Evolutionary conservation across 2,888 invertebrate genomes (phyloP).

Genomic region (Charanyca ferruginea): DNA sequence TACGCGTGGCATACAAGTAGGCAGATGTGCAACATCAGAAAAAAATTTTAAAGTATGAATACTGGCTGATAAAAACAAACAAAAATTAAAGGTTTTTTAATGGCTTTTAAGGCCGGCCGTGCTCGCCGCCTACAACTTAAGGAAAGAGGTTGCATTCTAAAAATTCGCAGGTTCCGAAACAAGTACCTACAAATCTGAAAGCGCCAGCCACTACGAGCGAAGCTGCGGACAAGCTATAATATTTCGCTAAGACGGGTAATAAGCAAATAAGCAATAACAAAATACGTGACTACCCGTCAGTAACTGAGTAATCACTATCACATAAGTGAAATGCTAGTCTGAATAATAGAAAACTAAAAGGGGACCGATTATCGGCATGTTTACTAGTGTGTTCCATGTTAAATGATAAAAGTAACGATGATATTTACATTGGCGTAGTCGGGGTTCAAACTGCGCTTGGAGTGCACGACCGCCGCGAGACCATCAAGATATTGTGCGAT

Average conservation of each 20-base stretch:
- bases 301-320: conserved; percentile 42
- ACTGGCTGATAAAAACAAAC: not conserved
- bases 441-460: conserved; percentile 66
- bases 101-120: not conserved
- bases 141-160: conserved; percentile 4
- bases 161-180: not conserved
- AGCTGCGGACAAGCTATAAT: conserved; percentile 10
- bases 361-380: conserved; percentile 71
- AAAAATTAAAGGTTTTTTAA: not conserved
- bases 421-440: conserved; percentile 81
- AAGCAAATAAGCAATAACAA: conserved; percentile 29
- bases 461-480: conserved; percentile 69
- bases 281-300: conserved; percentile 47
- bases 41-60: not conserved
- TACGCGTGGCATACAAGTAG: no score
- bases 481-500: conserved; percentile 47
- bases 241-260: conserved; percentile 40
- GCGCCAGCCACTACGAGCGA: not conserved
- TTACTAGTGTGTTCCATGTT: conserved; percentile 72
- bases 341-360: conserved; percentile 65
- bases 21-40: no score
- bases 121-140: not conserved
- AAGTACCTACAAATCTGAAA: no score
- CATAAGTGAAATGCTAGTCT: conserved; percentile 50
- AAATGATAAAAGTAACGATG: conserved; percentile 78